Evolutionary conservation across 2,113 vertebrate genomes (phyloP), one percentile per base, ranked within the genome.

Genomic region (human (Homo sapiens)): DNA sequence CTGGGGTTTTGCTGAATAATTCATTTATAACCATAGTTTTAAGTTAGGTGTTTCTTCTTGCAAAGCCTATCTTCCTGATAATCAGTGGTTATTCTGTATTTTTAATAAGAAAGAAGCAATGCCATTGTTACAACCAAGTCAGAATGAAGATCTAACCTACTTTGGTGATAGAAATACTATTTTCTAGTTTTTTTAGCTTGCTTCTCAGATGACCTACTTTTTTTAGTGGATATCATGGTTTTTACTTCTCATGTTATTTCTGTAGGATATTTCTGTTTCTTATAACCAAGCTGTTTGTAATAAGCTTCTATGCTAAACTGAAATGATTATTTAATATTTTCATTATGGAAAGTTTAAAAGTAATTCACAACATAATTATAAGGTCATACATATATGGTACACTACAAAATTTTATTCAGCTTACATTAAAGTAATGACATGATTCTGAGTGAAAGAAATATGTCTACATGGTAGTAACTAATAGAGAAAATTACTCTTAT

Each of bases 191-290:
- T 78, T 86, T 68, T 90, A 61, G 45, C 86, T 90, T 94, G 20
- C 45, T 94, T 97, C 50, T 64, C 66, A 94, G 80, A 95, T 96
- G 97, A 94, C 86, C 96, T 97, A 95, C 25, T 95, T 98, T 95
- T 93, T 66, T 48, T 30, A 89, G 25, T 79, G 55, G 45, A 45
- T 89, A 80, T 79, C 4, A 35, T 80, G 13, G 32, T 92, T 97
- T 96, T 94, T 96, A 76, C 45, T 40, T 95, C 82, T 96, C 59
- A 81, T 73, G 35, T 90, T 96, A 88, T 68, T 94, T 40, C 76
- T 88, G 12, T 80, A 89, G 93, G 64, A n/a, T 64, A 93, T 88
- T 88, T 90, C 43, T 83, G 0, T 95, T 81, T 94, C 88, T 95
- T 90, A 27, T 70, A 91, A 93, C 66, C 59, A 45, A 96, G 61